A percentile compares a stretch with the other conserved stretches of the same genome.
phyloP scores from a whole-genome alignment of 92 coral and sea anemone genomes.

The Actinernus sp. region DNA sequence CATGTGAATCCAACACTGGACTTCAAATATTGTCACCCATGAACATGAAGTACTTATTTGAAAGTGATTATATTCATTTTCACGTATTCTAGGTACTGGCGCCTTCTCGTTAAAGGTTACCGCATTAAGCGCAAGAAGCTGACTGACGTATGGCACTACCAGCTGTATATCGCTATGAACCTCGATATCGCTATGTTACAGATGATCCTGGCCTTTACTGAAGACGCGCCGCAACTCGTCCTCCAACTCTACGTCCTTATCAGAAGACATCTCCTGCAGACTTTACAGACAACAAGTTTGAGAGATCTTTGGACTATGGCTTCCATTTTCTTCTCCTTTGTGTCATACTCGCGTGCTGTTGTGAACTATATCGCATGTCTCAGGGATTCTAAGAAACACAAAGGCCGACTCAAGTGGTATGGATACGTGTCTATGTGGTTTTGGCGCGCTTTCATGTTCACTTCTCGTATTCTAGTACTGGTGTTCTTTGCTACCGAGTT shows the following conservation, averaged over 20 bases:
- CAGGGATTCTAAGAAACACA: slow-evolving; percentile 78
- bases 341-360: slow-evolving; percentile 85
- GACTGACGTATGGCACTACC: slow-evolving; percentile 38
- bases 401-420: slow-evolving; percentile 84
- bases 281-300: slow-evolving; percentile 41
- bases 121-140: slow-evolving; percentile 61
- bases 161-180: slow-evolving; percentile 75
- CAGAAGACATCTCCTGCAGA: slow-evolving; percentile 34
- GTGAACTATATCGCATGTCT: slow-evolving; percentile 74
- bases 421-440: slow-evolving; percentile 85
- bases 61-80: no score
- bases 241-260: slow-evolving; percentile 80
- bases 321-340: slow-evolving; percentile 74
- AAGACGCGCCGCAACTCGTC: slow-evolving; percentile 88
- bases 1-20: no score
- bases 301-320: slow-evolving; percentile 80
- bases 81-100: slow-evolving; percentile 69
- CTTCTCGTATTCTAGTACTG: slow-evolving; percentile 73
- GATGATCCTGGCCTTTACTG: slow-evolving; percentile 89
- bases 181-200: slow-evolving; percentile 77
- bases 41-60: no score
- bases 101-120: slow-evolving; percentile 62
- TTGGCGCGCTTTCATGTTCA: slow-evolving; percentile 83
- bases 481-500: slow-evolving; percentile 87
- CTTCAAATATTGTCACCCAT: no score